Evolutionary conservation across 2,888 invertebrate species (phyloP).

Genomic region (Alviniconcha strummeri): DNA sequence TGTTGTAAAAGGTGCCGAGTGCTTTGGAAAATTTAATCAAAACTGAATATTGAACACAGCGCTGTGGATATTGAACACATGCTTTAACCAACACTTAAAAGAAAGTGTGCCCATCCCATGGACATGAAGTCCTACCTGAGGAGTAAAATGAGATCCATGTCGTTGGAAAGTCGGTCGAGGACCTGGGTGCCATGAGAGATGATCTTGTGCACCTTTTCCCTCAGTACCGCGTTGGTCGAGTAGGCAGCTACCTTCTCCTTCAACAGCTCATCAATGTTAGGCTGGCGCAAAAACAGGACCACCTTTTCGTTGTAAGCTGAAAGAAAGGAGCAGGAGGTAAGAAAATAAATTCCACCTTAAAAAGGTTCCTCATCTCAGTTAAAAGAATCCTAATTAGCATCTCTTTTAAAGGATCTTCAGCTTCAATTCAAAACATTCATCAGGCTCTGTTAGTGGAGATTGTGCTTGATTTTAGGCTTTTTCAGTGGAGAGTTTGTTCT

Average conservation of each 20-base stretch:
- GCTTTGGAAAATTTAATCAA: no score
- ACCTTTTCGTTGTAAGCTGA: conserved; percentile 92
- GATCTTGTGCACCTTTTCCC: conserved; percentile 90
- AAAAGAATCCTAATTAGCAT: background rate
- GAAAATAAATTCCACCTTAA: background rate
- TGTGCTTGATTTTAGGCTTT: no score
- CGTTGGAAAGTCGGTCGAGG: conserved; percentile 89
- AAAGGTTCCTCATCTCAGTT: no score
- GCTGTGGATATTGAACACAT: no score
- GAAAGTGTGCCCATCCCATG: no score
- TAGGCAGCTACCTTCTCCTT: conserved; percentile 79
- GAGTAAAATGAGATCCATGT: conserved; percentile 93
- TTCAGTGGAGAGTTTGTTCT: no score
- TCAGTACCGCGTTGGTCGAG: conserved; percentile 82
- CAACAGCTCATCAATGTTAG: conserved; percentile 93
- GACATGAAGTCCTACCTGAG: conserved; percentile 81
- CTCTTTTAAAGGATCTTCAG: background rate
- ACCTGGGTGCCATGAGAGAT: conserved; percentile 92
- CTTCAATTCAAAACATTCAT: no score
- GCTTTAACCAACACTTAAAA: no score
- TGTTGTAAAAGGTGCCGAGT: no score
- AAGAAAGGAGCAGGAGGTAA: conserved; percentile 19
- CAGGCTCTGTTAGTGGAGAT: no score
- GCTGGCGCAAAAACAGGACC: conserved; percentile 94
- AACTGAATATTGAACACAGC: no score